Evolutionary conservation across 2,888 invertebrate genomes (phyloP).

Genomic region (Drosophila rellima): DNA sequence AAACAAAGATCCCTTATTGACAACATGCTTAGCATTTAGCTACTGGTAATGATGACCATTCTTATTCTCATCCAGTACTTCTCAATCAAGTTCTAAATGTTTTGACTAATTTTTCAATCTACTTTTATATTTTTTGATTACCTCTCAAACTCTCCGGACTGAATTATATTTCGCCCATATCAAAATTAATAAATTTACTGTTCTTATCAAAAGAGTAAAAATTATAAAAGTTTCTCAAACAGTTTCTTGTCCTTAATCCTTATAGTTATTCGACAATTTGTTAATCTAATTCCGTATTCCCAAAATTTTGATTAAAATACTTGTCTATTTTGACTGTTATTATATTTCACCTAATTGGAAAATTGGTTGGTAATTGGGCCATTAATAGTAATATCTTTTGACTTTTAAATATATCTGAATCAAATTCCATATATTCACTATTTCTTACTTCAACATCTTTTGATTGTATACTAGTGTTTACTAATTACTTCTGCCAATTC

Average conservation of each 20-base stretch:
- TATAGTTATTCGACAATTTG: background rate
- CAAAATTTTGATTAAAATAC: background rate
- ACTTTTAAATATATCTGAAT: background rate
- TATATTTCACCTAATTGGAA: too few species aligned
- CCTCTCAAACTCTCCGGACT: background rate
- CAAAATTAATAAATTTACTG: too few species aligned
- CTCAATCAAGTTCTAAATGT: background rate
- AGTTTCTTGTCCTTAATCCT: too few species aligned
- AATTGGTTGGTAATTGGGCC: too few species aligned
- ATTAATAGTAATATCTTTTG: too few species aligned
- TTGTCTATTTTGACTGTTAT: background rate
- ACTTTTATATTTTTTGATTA: background rate
- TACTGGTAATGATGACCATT: constrained; percentile 42
- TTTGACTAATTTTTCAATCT: background rate
- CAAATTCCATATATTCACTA: background rate
- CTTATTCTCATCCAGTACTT: constrained; percentile 3
- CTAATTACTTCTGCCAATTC: background rate
- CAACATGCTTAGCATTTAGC: constrained; percentile 50
- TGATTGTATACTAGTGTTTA: background rate
- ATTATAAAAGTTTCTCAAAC: too few species aligned
- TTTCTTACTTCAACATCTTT: background rate
- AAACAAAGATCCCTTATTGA: constrained; percentile 30
- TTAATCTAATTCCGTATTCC: background rate
- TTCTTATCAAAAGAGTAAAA: too few species aligned
- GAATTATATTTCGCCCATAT: background rate